Conservation (phyloP, 2,797 vertebrate species). For the Corythornis leucogaster region DNA sequence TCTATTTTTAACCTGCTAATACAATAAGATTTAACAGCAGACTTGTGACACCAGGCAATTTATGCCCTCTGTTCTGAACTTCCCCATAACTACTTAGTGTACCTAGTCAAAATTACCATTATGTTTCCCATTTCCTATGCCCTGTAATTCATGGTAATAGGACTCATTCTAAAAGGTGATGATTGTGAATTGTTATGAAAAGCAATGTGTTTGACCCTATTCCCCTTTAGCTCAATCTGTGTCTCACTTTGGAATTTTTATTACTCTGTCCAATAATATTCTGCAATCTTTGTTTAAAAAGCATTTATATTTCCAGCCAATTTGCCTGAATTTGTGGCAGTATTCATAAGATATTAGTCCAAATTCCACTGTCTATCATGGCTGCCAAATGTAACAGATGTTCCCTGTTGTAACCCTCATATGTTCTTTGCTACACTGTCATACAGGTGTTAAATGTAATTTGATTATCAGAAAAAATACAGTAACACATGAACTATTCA, state of each 20-base stretch:
- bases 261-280: background rate
- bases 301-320: background rate
- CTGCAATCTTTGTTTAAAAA: background rate
- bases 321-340: background rate
- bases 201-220: background rate
- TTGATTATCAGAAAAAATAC: background rate
- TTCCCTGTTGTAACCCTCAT: background rate
- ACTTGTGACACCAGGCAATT: background rate
- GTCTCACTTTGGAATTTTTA: background rate
- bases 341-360: background rate
- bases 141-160: background rate
- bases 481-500: background rate
- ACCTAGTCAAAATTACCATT: background rate
- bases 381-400: background rate
- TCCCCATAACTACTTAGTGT: background rate
- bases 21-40: background rate
- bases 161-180: background rate
- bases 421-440: background rate
- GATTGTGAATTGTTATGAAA: background rate
- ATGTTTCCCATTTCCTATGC: background rate
- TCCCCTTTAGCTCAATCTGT: background rate
- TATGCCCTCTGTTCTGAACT: background rate
- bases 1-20: conserved; percentile 10
- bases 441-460: background rate
- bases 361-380: background rate